Base-by-base conservation (phyloP, 1,140 invertebrate genomes). In the Parasteatoda tepidariorum region DNA sequence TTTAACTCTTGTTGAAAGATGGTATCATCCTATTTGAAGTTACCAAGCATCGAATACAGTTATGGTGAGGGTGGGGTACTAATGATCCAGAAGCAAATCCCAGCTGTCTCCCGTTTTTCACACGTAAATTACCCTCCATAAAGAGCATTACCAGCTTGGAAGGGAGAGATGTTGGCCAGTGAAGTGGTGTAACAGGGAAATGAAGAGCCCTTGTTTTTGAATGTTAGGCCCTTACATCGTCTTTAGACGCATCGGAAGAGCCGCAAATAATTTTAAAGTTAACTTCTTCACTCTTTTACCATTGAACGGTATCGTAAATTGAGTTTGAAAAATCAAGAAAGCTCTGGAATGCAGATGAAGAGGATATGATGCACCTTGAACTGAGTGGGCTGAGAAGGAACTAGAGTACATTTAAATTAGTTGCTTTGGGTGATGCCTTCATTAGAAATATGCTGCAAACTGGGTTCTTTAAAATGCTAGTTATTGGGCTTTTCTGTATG, bases 91-190 rank as follows among this genome's bases (percentile, higher is more conserved):
- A 41, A 34, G 66, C 24, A 22, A 38, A 62, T 30, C 73, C 55
- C 73, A 75, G 73, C 73, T 75, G 73, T 61, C 73, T 61, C 33
- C n/a, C 55, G 33, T 28, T 41, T 75, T 75, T 75, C 73, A 57
- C 73, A 75, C 73, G 73, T 75, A 75, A 75, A 75, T 75, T 75
- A 62, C 73, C 73, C 73, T 48, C 70, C 70, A 73, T 73, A 73
- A 73, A 73, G 18, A 73, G 70, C 41, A 57, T 73, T 24, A 59
- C 70, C 70, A 57, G 34, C 54, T 73, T 30, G 57, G 54, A 33
- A 2, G 62, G 48, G 54, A 18, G 9, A 18, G 38, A 18, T 48
- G 38, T 9, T 9, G 38, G 18, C 1, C 38, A 61, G 73, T 75
- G 73, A 75, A 75, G 73, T 62, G 73, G 73, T 48, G 3, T 30